Evolutionary conservation across 2,888 invertebrate species (phyloP), one percentile per base, ranked within the genome.

Genomic region (Mythimna loreyi): DNA sequence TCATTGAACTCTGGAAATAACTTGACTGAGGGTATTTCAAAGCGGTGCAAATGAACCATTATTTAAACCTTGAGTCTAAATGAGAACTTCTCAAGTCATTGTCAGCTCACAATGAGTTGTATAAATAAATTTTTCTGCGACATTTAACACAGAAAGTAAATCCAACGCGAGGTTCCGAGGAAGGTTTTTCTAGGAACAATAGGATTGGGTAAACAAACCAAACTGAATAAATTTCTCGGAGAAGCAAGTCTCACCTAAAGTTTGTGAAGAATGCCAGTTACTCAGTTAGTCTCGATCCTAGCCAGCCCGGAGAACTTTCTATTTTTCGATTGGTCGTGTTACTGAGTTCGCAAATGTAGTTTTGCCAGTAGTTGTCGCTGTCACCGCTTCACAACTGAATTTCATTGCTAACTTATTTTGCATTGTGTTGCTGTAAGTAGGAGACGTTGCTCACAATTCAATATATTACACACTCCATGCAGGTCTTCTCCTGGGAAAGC

Each of bases 271-370:
- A 95, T 92, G 92, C 92, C 92, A 92, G 93, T 94, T 94, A 94
- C 92, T 92, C 89, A 92, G 94, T 93, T 93, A 94, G 91, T 87
- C 89, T 84, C 88, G 91, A 91, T 91, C 88, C 89, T 89, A 87
- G 88, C 85, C 85, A 83, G 83, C 77, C 77, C 81, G 82, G 60
- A 81, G 85, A 95, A 95, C 92, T 95, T 94, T 93, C 89, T 93
- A 94, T 94, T 94, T 94, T 95, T 95, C 94, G 94, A 95, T 95
- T 94, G 94, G 87, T 90, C 90, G 91, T 91, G 94, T 94, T 94
- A 94, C 91, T 91, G 92, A 94, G 91, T 95, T 93, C 83, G 90
- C 86, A 90, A 94, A 93, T 92, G 91, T 91, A 93, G 93, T 94
- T 93, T 90, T 87, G 89, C 83, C 68, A 89, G 89, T 88, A 91